Evolutionary conservation across 2,888 invertebrate species (phyloP), one percentile per base, ranked within the genome.

Genomic region (Ectropis crepuscularia): DNA sequence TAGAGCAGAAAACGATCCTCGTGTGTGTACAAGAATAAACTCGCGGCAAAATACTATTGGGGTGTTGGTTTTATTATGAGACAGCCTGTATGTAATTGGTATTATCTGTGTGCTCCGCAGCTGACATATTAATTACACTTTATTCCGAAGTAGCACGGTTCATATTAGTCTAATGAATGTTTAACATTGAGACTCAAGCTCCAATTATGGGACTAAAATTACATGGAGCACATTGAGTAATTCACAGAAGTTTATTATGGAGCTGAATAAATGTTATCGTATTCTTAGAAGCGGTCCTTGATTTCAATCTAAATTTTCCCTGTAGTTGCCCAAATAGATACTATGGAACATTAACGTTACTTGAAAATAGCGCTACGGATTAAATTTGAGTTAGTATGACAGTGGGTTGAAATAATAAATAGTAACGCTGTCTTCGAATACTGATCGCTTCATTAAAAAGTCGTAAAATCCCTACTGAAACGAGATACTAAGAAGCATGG

Each of bases 381-480:
- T 28, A 28, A 28, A 28, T 2, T 28, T 28, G 16, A 28, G 41
- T 41, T 41, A 41, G 10, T 41, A 9, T 41, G 8, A 9, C 8
- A 6, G 16, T n/a, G 8, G 9, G 28, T n/a, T 16, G 12, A 39
- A 39, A 16, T 42, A 2, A 41, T 28, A 41, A 16, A 51, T 51
- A 16, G 41, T 42, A 16, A 10, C 41, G 16, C 41, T 16, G 41
- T 51, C 28, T 28, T 41, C 6, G 80, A 78, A 83, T 83, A 79
- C 73, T 75, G 65, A 83, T 78, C 53, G 70, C 72, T 72, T 64
- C 48, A 77, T 83, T 78, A 78, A 48, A 63, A 57, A 46, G 60
- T 58, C 61, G 48, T 69, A 59, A 60, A 67, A 61, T 61, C 41
- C 42, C 53, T 48, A 45, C 28, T 57, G 43, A 47, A 47, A 43